These are phyloP conservation scores for Saturnia japonica DNA, from an alignment of 2,888 invertebrate species.

Conservation along the genomic window DNA sequence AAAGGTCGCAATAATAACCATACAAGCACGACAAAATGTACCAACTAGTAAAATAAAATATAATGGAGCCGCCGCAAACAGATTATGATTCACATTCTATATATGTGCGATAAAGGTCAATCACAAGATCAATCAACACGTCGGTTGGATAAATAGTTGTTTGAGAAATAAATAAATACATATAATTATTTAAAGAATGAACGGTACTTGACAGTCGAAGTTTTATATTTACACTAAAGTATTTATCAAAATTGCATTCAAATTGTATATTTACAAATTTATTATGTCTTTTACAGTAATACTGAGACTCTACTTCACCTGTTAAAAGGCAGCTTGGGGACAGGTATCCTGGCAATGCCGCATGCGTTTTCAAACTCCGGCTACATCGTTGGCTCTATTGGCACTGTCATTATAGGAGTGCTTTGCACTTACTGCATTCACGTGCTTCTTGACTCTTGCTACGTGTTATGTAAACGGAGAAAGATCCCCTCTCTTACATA, in stretches of 20 bases:
- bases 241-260: not conserved
- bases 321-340: conserved; percentile 94
- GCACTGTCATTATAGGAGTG: conserved; percentile 91
- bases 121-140: not conserved
- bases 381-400: conserved; percentile 89
- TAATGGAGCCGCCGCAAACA: not conserved
- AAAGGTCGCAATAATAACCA: not conserved
- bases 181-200: not conserved
- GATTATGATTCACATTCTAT: not conserved
- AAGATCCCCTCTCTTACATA: conserved; percentile 87
- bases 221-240: not conserved
- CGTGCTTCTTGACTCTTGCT: conserved; percentile 88
- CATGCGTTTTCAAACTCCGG: conserved; percentile 92
- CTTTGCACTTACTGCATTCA: conserved; percentile 98
- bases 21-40: too few species aligned
- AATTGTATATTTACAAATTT: not conserved
- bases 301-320: conserved; percentile 91
- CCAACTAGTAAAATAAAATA: too few species aligned
- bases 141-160: not conserved
- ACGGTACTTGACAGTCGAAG: not conserved
- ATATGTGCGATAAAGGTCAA: not conserved
- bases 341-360: conserved; percentile 96
- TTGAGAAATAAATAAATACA: not conserved
- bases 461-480: conserved; percentile 82
- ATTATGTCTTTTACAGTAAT: conserved; percentile 80